Evolutionary conservation across 2,888 invertebrate genomes (phyloP).

Genomic region (Tinea trinotella): DNA sequence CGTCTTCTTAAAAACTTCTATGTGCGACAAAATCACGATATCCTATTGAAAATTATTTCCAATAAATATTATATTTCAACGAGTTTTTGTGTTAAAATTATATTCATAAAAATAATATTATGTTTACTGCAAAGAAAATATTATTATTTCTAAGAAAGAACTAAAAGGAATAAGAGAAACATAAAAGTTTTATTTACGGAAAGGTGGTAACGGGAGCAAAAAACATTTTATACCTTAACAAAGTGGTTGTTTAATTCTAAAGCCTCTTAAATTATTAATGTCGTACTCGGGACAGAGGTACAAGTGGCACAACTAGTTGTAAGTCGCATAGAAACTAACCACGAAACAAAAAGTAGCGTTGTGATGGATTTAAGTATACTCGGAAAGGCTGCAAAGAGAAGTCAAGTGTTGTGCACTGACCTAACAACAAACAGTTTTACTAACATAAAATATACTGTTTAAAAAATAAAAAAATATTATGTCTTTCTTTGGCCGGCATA

Average conservation of each 20-base stretch:
- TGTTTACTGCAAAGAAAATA: no score
- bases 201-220: neutral
- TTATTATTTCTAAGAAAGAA: no score
- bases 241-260: neutral
- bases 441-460: neutral
- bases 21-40: slow-evolving; percentile 12
- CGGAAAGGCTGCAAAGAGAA: neutral
- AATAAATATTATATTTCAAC: neutral
- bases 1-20: slow-evolving; percentile 2
- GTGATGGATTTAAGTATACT: neutral
- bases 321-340: neutral
- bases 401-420: neutral
- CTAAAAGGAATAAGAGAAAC: no score
- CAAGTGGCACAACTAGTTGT: neutral
- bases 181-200: neutral
- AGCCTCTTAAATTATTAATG: neutral
- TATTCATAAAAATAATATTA: no score
- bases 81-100: neutral
- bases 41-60: neutral
- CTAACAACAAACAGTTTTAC: neutral
- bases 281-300: neutral
- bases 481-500: no score
- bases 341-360: neutral
- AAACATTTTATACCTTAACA: neutral
- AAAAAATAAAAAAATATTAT: neutral